phyloP scores from a whole-genome alignment of 2,888 invertebrate genomes.

The Drosophila mettleri region DNA sequence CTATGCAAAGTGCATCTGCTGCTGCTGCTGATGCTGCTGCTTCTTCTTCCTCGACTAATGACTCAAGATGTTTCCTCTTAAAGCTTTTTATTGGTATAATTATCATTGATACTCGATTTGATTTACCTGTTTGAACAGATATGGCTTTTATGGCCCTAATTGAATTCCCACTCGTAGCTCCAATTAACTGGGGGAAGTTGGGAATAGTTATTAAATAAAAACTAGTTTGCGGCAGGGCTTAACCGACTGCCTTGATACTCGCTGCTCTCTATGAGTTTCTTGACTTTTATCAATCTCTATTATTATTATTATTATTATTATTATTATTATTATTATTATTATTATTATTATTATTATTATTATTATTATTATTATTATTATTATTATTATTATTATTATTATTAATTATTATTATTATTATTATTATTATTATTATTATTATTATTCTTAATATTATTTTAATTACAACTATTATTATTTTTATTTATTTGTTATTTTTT shows the following conservation, averaged over 20 bases:
- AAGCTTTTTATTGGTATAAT: constrained; percentile 3
- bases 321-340: too few species aligned
- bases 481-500: too few species aligned
- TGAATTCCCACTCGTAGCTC: neutral
- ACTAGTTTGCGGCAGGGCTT: neutral
- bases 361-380: too few species aligned
- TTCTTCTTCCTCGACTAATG: neutral
- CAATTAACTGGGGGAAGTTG: neutral
- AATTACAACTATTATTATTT: too few species aligned
- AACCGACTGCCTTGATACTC: too few species aligned
- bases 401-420: too few species aligned
- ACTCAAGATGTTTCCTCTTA: neutral
- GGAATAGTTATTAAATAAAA: neutral
- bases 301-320: too few species aligned
- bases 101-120: constrained; percentile 1
- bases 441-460: too few species aligned
- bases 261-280: neutral
- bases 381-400: too few species aligned
- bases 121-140: neutral
- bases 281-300: too few species aligned
- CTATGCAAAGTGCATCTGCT: constrained; percentile 35
- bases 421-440: too few species aligned
- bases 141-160: neutral
- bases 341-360: too few species aligned
- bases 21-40: neutral